These are phyloP conservation scores for Pteropus rufus DNA, from an alignment of 2,797 vertebrate genomes.

Conservation along the genomic window DNA sequence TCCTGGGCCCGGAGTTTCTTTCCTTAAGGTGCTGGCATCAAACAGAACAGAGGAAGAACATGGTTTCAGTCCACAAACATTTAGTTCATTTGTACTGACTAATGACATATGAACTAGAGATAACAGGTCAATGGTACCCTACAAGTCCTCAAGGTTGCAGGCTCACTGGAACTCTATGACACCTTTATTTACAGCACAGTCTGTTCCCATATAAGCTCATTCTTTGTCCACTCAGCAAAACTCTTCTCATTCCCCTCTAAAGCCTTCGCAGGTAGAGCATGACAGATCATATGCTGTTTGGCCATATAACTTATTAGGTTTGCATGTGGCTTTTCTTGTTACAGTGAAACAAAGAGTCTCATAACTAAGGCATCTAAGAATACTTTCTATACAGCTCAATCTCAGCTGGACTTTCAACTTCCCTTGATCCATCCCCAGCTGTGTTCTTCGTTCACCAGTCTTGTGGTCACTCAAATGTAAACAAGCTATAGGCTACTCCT, in stretches of 20 bases:
- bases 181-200: neutral
- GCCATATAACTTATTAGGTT: neutral
- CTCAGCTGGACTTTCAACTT: neutral
- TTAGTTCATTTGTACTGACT: neutral
- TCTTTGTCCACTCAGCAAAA: neutral
- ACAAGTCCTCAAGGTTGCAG: neutral
- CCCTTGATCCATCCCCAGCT: neutral
- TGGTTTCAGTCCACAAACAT: neutral
- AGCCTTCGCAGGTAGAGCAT: neutral
- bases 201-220: neutral
- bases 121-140: neutral
- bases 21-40: neutral
- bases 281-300: neutral
- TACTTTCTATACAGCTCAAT: neutral
- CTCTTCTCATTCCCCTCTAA: neutral
- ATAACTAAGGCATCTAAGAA: neutral
- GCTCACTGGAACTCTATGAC: neutral
- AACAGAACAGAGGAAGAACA: neutral
- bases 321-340: neutral
- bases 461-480: neutral
- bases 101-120: neutral
- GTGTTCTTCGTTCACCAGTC: neutral
- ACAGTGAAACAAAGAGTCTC: neutral
- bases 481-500: neutral
- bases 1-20: neutral